These are phyloP conservation scores for Drosophila rhopaloa DNA, from an alignment of 1,140 invertebrate species.

Conservation along the genomic window DNA sequence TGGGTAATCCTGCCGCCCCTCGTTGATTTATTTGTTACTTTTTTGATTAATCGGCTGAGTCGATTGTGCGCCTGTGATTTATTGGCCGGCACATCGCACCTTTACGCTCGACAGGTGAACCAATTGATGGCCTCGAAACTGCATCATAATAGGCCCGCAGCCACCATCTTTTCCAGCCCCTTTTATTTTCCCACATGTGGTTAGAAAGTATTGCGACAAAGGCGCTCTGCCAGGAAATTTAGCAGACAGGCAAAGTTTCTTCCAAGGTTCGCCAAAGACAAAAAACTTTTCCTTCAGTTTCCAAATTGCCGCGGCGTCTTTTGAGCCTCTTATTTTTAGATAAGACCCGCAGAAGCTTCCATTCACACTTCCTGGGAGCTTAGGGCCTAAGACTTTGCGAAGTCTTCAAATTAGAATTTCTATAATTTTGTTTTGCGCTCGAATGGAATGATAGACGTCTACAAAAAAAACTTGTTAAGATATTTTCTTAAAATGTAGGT, in stretches of 20 bases:
- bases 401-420: constrained; percentile 49
- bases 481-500: not conserved
- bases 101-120: constrained; percentile 31
- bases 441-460: constrained; percentile 18
- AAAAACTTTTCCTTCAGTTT: constrained; percentile 63
- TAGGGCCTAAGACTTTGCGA: constrained; percentile 25
- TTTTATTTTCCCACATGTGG: constrained; percentile 4
- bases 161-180: not conserved
- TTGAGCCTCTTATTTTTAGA: constrained; percentile 68
- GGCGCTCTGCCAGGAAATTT: constrained; percentile 54
- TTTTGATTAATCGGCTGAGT: constrained; percentile 65
- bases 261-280: constrained; percentile 16
- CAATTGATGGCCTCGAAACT: constrained; percentile 56
- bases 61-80: constrained; percentile 58
- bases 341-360: constrained; percentile 40
- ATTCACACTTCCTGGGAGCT: constrained; percentile 28
- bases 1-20: constrained; percentile 6
- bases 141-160: constrained; percentile 45
- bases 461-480: not conserved
- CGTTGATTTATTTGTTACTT: constrained; percentile 46
- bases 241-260: constrained; percentile 60
- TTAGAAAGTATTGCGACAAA: constrained; percentile 40
- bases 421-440: constrained; percentile 23
- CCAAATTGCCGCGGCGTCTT: constrained; percentile 46
- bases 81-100: constrained; percentile 39